Conservation (phyloP, 1,140 invertebrate species). For the Leptonema lineaticorne region DNA sequence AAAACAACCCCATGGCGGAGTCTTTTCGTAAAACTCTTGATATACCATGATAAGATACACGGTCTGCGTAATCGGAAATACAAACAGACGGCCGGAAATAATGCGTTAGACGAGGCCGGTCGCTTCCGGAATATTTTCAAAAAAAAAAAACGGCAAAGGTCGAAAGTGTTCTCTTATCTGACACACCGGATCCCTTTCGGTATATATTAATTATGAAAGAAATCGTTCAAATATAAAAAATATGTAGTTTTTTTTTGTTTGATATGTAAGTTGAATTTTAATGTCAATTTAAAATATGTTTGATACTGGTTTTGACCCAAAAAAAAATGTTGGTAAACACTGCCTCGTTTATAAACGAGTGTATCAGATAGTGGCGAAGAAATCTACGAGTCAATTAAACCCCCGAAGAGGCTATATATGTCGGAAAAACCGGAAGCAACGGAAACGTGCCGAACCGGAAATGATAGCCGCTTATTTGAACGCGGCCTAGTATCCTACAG, state of each 20-base stretch:
- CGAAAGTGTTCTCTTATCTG: neutral
- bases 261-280: neutral
- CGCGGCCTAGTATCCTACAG: conserved; percentile 5
- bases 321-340: neutral
- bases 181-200: neutral
- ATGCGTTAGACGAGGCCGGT: conserved; percentile 32
- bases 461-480: conserved; percentile 21
- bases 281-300: no score
- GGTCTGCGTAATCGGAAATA: conserved; percentile 34
- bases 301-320: no score
- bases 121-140: conserved; percentile 28
- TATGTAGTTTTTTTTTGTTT: no score
- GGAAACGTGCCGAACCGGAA: conserved; percentile 4
- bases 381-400: conserved; percentile 39
- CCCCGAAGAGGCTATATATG: conserved; percentile 26
- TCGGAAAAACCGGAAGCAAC: neutral
- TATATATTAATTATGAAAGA: no score
- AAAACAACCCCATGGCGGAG: neutral
- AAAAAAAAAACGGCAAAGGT: neutral
- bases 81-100: conserved; percentile 40
- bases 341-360: neutral
- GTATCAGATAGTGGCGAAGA: conserved; percentile 13
- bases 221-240: no score
- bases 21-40: conserved; percentile 22
- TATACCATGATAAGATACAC: conserved; percentile 37